Base-by-base conservation (phyloP, 1,140 invertebrate genomes). In the Sitodiplosis mosellana region DNA sequence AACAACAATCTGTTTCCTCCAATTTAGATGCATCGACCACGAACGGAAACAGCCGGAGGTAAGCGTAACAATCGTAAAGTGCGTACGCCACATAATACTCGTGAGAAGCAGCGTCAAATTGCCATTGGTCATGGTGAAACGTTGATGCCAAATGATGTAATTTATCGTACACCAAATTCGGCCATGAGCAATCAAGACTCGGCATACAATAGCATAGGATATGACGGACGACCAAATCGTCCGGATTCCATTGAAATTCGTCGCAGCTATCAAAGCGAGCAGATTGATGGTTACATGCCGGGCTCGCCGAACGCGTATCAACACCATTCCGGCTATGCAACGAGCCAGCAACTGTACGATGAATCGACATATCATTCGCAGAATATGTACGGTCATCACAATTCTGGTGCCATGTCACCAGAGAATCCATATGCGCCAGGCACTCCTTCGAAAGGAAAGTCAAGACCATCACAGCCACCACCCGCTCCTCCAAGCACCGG, bases 41-140 rank as follows among this genome's bases (percentile, higher is more conserved):
- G 62, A 15, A 52, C 56, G 18, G 55, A 58, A 4, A 60, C 59
- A 4, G 53, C 44, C 19, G 56, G 58, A 2, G 59, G 56, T 34
- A 54, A 60, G 15, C 69, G 84, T 44, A 80, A 83, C 56, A 86
- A 86, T 64, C 85, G 85, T 59, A 71, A 81, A 45, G 83, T 89
- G 6, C 73, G 87, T 33, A 80, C 84, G 51, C 86, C 86, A 21
- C 81, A 85, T 57, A 90, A 87, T 52, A 91, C 87, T 1, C 72
- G 84, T 52, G 87, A 91, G 59, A 71, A 82, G 51, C 85, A 89
- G 59, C 71, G 81, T 57, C 82, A 87, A 57, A 74, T 82, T 36
- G 87, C 81, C 2, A 74, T 88, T 17, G 81, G 80, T 15, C 82
- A 86, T 55, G 87, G 87, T 27, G 86, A 91, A 60, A 84, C 86